Evolutionary conservation across 2,888 invertebrate species (phyloP), one percentile per base, ranked within the genome.

Genomic region (Tipula helvola): DNA sequence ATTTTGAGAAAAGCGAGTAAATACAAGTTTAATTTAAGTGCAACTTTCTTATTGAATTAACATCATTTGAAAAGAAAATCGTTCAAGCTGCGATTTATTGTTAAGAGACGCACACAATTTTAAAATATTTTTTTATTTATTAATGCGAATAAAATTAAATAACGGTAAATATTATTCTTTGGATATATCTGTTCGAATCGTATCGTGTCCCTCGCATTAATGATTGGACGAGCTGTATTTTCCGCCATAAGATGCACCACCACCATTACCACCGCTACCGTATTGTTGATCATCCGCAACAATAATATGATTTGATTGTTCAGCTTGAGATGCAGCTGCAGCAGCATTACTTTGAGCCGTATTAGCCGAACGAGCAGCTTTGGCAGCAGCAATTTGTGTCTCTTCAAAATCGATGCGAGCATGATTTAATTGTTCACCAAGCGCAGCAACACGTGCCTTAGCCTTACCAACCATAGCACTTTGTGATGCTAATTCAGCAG

Each of bases 401-500:
- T 95, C 95, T 88, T 94, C 94, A 90, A 95, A 95, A 90, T 95
- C 95, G 87, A 95, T 92, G 85, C 94, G 93, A 87, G 95, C 94
- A 8, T 93, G 93, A 86, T 93, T 92, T 44, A 95, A 92, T 89
- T 95, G 95, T 83, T 95, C 94, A 87, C 93, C 93, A 28, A 95
- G 91, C 0, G 94, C 92, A 87, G 93, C 93, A 8, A 95, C 91
- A 57, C 95, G 90, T 88, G 95, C 94, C 87, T 94, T 92, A 0
- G 95, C 95, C 0, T 94, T 93, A 13, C 95, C 95, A 1, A 95
- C 94, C 95, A 95, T 95, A 36, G 95, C 93, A 44, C 94, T 95
- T 89, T 95, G 95, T 0, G 95, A 94, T 0, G 95, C 95, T 3
- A 95, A 91, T 90, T 95, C 95, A 28, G 95, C 95, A 0, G 95